Base-by-base conservation (phyloP, 2,888 invertebrate genomes). In the Mythimna lalbum region DNA sequence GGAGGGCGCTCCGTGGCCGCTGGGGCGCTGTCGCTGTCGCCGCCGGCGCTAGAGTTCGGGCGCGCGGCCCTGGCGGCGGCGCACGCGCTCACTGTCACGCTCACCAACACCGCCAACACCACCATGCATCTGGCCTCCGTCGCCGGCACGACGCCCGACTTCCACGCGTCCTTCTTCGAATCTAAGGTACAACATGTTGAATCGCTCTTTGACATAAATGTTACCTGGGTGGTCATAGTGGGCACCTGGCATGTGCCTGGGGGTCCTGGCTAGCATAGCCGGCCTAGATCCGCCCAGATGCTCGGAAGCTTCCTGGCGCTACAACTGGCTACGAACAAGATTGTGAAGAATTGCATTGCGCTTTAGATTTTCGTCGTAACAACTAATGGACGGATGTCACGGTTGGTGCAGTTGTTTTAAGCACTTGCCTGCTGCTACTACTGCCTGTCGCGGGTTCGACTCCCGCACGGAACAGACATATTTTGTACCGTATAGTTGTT, bases 81-180 rank as follows among this genome's bases (percentile, higher is more conserved):
- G 80, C 98, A 98, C 90, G 97, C 98, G 93, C 97, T 98, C 94
- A 97, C 97, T 90, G 99, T 99, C 82, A 98, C 98, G 86, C 96
- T 99, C 86, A 97, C 98, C 93, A 99, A 99, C 97, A 97, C 97
- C 88, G 98, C 98, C 96, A 98, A 99, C 96, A 97, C 97, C 90
- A 98, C 98, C 89, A 97, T 99, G 90, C 98, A 98, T 93, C 97
- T 99, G 91, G 98, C 98, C 91, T 99, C 99, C 83, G 98, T 99
- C 90, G 98, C 99, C 83, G 99, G 99, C 88, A 98, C 98, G 93
- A 98, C 99, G 86, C 98, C 98, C 49, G 98, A 99, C 96, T 99
- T 99, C 96, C 99, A 99, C 94, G 99, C 99, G 89, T 99, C 99
- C 82, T 99, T 99, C 97, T 99, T 99, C 94, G 98, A 99, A 90